Base-by-base conservation (phyloP, 2,113 vertebrate species). In the Archocentrus centrarchus region DNA sequence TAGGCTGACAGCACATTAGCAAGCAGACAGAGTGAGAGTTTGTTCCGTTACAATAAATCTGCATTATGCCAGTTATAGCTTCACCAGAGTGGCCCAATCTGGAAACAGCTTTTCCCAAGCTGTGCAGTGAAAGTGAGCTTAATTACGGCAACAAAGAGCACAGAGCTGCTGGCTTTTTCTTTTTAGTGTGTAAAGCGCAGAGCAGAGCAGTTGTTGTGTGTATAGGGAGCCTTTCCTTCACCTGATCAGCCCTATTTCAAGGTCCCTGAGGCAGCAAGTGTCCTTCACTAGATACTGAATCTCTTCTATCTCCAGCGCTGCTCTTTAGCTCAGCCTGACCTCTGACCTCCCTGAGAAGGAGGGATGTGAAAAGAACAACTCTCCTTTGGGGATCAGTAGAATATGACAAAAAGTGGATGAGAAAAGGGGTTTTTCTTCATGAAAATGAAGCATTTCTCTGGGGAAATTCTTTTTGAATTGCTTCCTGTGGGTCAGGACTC, bases 391-490 rank as follows among this genome's bases (percentile, higher is more conserved):
- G 80, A 89, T 90, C 86, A 82, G 87, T 85, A 75, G 53, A 73
- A 78, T 63, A 82, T 81, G 62, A 66, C 22, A 44, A 84, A 82
- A 82, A 77, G 41, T 66, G 59, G 79, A 88, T 53, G 66, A 63
- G 59, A 75, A 15, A 8, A 5, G 22, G 24, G 62, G 59, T 60
- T 58, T 82, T 87, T 86, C 86, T 87, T 86, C 41, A 41, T 84
- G 86, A 44, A 85, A 88, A 91, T 77, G 24, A 86, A 84, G 44
- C 79, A 18, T 88, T 92, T 83, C 85, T 88, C 88, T 2, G 35
- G 91, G 85, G 88, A 88, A 89, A 91, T 90, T 83, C 86, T 32
- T 77, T 83, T 9, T 73, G 64, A 76, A 84, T 88, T 64, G 55
- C 47, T 53, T 88, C 80, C 62, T 59, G 76, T 84, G 88, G 86